Percentiles rank a stretch among this genome's conserved stretches.
These are phyloP conservation scores for Empidonax traillii DNA, from an alignment of 2,113 vertebrate genomes.

Conservation along the genomic window DNA sequence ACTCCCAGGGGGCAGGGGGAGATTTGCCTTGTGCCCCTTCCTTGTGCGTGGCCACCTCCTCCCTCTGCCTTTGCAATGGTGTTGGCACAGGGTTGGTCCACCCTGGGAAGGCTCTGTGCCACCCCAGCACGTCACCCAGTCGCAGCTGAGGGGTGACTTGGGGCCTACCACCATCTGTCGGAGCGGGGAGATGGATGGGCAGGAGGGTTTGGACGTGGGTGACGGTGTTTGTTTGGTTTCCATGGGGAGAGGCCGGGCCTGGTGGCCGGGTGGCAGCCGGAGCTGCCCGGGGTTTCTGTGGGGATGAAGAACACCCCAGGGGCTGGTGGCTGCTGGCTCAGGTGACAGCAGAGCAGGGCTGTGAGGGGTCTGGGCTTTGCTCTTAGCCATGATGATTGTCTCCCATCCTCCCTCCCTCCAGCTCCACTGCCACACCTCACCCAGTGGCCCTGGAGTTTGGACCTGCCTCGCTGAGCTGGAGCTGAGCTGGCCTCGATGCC, in stretches of 20 bases:
- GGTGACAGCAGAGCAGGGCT: background rate
- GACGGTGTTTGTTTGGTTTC: slow-evolving; percentile 15
- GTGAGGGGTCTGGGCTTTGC: background rate
- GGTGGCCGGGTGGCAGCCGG: background rate
- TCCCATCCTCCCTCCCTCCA: background rate
- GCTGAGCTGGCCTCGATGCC: accelerated
- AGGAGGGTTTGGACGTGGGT: background rate
- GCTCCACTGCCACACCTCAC: background rate
- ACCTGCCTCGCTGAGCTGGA: background rate
- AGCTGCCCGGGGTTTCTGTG: background rate
- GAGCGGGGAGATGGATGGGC: background rate
- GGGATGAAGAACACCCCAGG: background rate
- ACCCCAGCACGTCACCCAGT: accelerated
- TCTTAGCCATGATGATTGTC: background rate
- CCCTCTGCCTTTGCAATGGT: background rate
- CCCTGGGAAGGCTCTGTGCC: background rate
- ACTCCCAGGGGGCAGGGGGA: accelerated
- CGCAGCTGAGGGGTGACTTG: background rate
- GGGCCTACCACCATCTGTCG: background rate
- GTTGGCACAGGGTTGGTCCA: background rate
- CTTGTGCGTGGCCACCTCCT: background rate
- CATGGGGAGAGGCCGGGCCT: background rate
- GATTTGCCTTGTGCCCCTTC: background rate
- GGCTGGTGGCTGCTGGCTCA: background rate
- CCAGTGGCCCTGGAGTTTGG: background rate